A percentile compares a stretch with the other conserved stretches of the same genome.
phyloP scores from a whole-genome alignment of 2,797 vertebrate species.

The Bradypus variegatus region DNA sequence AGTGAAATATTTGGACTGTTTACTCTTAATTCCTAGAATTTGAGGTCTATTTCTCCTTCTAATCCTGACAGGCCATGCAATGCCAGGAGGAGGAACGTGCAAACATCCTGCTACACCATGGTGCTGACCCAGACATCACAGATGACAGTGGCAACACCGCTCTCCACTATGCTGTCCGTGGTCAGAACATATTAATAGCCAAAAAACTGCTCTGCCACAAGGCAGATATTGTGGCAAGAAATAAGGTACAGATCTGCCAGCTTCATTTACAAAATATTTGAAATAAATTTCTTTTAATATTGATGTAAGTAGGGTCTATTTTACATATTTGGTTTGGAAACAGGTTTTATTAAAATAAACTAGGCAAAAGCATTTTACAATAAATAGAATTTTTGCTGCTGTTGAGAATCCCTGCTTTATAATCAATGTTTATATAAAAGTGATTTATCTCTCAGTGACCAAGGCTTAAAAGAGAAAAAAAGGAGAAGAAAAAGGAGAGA shows the following conservation, averaged over 20 bases:
- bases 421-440: not conserved
- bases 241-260: too few relatives aligned
- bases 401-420: not conserved
- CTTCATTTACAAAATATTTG: too few relatives aligned
- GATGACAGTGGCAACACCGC: slow-evolving; percentile 84
- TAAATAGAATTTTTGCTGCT: not conserved
- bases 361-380: too few relatives aligned
- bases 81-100: slow-evolving; percentile 85
- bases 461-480: too few relatives aligned
- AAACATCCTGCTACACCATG: slow-evolving; percentile 79
- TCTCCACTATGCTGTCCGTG: slow-evolving; percentile 82
- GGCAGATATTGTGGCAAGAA: too few relatives aligned
- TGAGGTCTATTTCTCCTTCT: not conserved
- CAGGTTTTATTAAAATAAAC: too few relatives aligned
- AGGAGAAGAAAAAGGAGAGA: not conserved
- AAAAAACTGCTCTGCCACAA: too few relatives aligned
- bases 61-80: slow-evolving; percentile 82
- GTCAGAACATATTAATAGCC: slow-evolving; percentile 60
- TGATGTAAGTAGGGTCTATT: too few relatives aligned
- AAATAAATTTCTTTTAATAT: too few relatives aligned
- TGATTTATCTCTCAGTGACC: too few relatives aligned
- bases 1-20: too few relatives aligned
- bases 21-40: not conserved
- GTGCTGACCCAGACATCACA: slow-evolving; percentile 82
- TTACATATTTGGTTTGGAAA: too few relatives aligned